Conservation (phyloP, 2,888 invertebrate genomes). For the Limnephilus auricula region DNA sequence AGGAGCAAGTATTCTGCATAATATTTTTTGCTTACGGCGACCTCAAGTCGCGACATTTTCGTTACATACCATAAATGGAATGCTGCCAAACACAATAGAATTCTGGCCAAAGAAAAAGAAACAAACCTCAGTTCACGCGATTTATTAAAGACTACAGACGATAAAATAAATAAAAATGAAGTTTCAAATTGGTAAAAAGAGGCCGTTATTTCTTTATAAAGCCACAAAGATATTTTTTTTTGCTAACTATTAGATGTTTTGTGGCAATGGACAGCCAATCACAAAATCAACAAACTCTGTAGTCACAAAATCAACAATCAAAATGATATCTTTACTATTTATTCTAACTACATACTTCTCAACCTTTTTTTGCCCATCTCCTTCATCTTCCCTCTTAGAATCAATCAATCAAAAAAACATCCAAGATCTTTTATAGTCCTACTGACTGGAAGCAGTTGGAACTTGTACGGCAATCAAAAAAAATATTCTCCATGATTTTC, state of each 20-base stretch:
- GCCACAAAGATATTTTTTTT: background rate
- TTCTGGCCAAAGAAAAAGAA: background rate
- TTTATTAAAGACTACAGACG: background rate
- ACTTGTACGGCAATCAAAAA: too few species aligned
- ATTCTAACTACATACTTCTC: too few species aligned
- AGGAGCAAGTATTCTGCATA: background rate
- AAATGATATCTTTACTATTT: too few species aligned
- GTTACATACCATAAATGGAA: conserved; percentile 15
- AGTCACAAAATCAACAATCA: background rate
- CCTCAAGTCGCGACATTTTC: conserved; percentile 19
- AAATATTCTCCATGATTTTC: too few species aligned
- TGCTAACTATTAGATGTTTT: too few species aligned
- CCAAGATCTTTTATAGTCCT: too few species aligned
- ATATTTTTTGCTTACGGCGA: background rate
- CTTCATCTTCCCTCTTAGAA: too few species aligned
- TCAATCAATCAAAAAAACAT: too few species aligned
- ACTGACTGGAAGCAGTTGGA: too few species aligned
- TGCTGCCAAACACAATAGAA: conserved; percentile 22
- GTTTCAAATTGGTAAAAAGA: background rate
- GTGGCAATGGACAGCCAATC: background rate
- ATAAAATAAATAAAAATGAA: background rate
- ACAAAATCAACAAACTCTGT: background rate
- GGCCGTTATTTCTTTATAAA: background rate
- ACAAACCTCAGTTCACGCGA: background rate
- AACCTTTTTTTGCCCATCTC: too few species aligned